phyloP scores from a whole-genome alignment of 1,140 invertebrate species.

The Drosophila kurseongensis region DNA sequence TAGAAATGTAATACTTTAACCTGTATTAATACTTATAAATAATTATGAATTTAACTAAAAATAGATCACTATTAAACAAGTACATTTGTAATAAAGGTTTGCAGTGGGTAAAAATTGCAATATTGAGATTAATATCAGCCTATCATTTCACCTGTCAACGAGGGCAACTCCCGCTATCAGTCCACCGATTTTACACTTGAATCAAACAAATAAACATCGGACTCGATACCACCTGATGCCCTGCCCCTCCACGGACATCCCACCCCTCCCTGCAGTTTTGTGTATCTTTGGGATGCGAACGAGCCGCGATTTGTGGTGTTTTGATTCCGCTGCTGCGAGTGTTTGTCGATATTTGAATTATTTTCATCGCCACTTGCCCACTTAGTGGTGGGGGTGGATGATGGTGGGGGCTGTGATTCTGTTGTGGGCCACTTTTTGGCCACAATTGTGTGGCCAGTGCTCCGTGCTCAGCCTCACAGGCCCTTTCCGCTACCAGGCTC shows the following conservation, averaged over 20 bases:
- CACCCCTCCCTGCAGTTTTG: slow-evolving; percentile 26
- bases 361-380: slow-evolving; percentile 65
- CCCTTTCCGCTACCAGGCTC: slow-evolving; percentile 15
- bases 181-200: slow-evolving; percentile 24
- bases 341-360: slow-evolving; percentile 78
- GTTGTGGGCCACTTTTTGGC: slow-evolving; percentile 68
- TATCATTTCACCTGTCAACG: neutral
- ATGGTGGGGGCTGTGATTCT: slow-evolving; percentile 29
- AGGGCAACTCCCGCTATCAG: slow-evolving; percentile 6
- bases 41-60: too few species aligned
- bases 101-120: too few species aligned
- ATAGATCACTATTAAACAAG: too few species aligned
- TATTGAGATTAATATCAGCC: neutral
- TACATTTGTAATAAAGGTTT: too few species aligned
- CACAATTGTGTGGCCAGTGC: slow-evolving; percentile 68
- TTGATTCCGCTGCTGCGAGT: slow-evolving; percentile 46
- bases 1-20: too few species aligned
- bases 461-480: neutral
- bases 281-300: slow-evolving; percentile 60
- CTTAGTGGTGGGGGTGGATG: slow-evolving; percentile 11
- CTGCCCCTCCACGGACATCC: slow-evolving; percentile 1
- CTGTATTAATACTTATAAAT: too few species aligned
- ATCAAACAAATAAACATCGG: slow-evolving; percentile 58
- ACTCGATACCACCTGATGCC: slow-evolving; percentile 6
- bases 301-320: slow-evolving; percentile 58